Percentiles rank a stretch among this genome's conserved stretches.
These are phyloP conservation scores for Rostratula benghalensis DNA, from an alignment of 2,113 vertebrate species.

Conservation along the genomic window DNA sequence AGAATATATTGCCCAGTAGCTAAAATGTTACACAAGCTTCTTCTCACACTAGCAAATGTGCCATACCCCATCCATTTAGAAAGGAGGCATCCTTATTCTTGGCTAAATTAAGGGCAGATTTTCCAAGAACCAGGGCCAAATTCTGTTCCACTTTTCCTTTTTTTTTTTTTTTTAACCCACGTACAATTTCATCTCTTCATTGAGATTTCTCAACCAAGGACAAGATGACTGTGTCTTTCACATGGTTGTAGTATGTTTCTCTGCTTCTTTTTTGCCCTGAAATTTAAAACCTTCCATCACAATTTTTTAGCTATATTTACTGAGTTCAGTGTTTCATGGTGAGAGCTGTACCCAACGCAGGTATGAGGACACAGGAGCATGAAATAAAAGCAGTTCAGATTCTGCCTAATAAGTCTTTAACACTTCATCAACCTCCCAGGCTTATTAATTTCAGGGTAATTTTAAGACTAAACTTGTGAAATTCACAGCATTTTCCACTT, in stretches of 20 bases:
- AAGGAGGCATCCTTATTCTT: background rate
- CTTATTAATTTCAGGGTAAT: constrained; percentile 34
- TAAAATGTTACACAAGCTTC: background rate
- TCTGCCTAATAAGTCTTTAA: background rate
- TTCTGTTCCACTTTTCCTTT: background rate
- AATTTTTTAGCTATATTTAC: constrained; percentile 16
- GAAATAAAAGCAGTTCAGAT: background rate
- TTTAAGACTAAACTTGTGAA: constrained; percentile 15
- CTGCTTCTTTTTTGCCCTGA: background rate
- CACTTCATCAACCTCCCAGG: constrained; percentile 21
- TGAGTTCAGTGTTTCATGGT: background rate
- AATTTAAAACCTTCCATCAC: constrained; percentile 6
- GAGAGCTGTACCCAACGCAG: background rate
- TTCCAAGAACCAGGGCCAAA: constrained; percentile 27
- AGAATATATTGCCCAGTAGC: constrained; percentile 12
- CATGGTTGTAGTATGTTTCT: background rate
- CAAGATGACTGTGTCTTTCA: background rate
- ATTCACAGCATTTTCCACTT: background rate
- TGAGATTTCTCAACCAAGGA: background rate
- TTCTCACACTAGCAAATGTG: background rate
- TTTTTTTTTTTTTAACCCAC: background rate
- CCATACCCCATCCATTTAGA: constrained; percentile 22
- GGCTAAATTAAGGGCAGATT: constrained; percentile 26
- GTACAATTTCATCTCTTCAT: background rate
- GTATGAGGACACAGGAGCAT: background rate